Conservation (phyloP, 2,113 vertebrate species). For the Xenopus laevis region DNA sequence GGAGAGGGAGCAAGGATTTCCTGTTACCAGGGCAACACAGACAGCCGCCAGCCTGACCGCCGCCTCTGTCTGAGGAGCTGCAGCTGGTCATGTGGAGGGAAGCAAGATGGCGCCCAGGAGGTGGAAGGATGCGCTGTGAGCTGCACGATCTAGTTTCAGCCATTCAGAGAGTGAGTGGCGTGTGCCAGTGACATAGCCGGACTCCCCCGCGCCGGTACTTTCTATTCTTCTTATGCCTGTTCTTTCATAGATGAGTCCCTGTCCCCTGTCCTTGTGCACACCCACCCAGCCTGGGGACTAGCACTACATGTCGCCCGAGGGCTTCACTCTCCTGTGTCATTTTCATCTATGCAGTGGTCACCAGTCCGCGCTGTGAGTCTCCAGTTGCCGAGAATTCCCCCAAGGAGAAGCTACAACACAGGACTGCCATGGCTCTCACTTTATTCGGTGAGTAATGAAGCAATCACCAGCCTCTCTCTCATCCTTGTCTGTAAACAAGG, state of each 20-base stretch:
- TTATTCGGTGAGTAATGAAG: slow-evolving; percentile 69
- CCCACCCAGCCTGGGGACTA: background rate
- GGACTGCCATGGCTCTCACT: slow-evolving; percentile 66
- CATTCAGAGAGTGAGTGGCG: no score
- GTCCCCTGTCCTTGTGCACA: no score
- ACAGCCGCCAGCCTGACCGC: slow-evolving; percentile 31
- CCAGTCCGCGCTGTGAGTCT: slow-evolving; percentile 18
- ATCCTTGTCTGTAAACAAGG: no score
- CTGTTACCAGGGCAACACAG: slow-evolving; percentile 64
- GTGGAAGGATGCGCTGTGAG: slow-evolving; percentile 50
- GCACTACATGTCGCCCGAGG: no score
- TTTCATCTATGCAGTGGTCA: slow-evolving; percentile 33
- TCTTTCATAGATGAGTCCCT: slow-evolving; percentile 25
- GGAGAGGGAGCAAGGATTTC: slow-evolving; percentile 43
- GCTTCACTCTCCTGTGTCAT: background rate
- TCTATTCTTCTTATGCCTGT: slow-evolving; percentile 41
- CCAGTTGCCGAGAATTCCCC: background rate
- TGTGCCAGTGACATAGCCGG: no score
- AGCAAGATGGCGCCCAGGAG: slow-evolving; percentile 62
- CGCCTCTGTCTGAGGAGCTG: slow-evolving; percentile 46
- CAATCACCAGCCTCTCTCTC: no score
- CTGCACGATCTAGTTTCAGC: no score
- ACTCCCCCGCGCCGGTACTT: slow-evolving; percentile 19
- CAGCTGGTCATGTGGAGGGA: slow-evolving; percentile 50
- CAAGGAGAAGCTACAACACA: slow-evolving; percentile 17